Evolutionary conservation across 2,113 vertebrate species (phyloP).

Genomic region (Cricetomys ansorgei): DNA sequence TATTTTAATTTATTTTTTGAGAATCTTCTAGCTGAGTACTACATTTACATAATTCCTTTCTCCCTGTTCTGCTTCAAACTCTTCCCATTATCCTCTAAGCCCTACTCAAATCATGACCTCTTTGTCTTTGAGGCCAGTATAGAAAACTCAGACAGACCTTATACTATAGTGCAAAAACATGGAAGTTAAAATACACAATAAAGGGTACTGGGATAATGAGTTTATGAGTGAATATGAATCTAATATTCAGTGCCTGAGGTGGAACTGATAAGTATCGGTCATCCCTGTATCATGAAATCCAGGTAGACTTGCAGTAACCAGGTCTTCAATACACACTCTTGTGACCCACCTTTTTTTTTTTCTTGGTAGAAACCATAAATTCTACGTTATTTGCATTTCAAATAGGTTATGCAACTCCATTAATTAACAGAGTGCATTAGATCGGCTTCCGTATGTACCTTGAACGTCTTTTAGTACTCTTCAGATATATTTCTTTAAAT

Average conservation of each 20-base stretch:
- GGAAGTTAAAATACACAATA: background rate
- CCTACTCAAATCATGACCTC: background rate
- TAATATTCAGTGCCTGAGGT: background rate
- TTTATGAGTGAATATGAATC: background rate
- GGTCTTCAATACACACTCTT: background rate
- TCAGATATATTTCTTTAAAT: slow-evolving; percentile 17
- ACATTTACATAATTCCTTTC: background rate
- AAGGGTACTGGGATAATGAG: background rate
- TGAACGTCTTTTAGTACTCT: slow-evolving; percentile 28
- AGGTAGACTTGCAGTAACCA: background rate
- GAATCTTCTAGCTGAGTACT: background rate
- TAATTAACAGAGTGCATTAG: slow-evolving; percentile 9
- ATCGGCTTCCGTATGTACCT: background rate
- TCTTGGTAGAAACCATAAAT: background rate
- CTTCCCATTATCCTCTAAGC: background rate
- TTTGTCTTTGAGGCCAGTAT: background rate
- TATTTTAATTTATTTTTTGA: background rate
- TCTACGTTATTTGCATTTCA: background rate
- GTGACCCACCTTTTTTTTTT: background rate
- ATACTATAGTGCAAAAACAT: background rate
- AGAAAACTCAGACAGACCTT: background rate
- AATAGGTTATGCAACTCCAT: background rate
- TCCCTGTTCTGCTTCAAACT: background rate
- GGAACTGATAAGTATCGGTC: background rate
- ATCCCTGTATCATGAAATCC: background rate